Percentiles rank a stretch among this genome's conserved stretches.
These are phyloP conservation scores for Embiotoca jacksoni DNA, from an alignment of 2,113 vertebrate species.

Conservation along the genomic window DNA sequence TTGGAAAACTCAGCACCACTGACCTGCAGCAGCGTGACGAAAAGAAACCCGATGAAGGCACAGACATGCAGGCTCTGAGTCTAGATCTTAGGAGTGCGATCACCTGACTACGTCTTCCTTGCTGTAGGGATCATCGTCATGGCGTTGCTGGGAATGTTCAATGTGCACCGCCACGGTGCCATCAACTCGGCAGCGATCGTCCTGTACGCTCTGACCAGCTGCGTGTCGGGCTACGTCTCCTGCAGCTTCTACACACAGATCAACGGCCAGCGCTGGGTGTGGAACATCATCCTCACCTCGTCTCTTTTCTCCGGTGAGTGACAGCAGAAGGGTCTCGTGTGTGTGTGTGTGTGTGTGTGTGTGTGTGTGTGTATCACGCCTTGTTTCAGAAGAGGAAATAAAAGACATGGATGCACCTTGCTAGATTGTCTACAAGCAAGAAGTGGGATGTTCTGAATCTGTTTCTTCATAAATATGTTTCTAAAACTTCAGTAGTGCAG, in stretches of 20 bases:
- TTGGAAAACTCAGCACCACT: not conserved
- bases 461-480: too few relatives aligned
- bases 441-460: too few relatives aligned
- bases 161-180: constrained; percentile 91
- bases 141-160: constrained; percentile 93
- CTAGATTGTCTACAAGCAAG: too few relatives aligned
- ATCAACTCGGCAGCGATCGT: constrained; percentile 94
- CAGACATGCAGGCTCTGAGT: too few relatives aligned
- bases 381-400: too few relatives aligned
- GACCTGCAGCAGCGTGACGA: not conserved
- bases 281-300: constrained; percentile 95
- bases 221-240: constrained; percentile 92
- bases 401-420: too few relatives aligned
- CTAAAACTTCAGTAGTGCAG: too few relatives aligned
- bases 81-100: not conserved
- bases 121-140: constrained; percentile 90
- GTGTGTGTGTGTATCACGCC: too few relatives aligned
- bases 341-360: too few relatives aligned
- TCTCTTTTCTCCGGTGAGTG: constrained; percentile 91
- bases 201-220: constrained; percentile 93
- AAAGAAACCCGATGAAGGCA: too few relatives aligned
- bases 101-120: not conserved
- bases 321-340: not conserved
- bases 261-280: constrained; percentile 92
- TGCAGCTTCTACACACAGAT: constrained; percentile 94